Conservation (phyloP, 2,888 invertebrate genomes). For the Microctonus brassicae region DNA sequence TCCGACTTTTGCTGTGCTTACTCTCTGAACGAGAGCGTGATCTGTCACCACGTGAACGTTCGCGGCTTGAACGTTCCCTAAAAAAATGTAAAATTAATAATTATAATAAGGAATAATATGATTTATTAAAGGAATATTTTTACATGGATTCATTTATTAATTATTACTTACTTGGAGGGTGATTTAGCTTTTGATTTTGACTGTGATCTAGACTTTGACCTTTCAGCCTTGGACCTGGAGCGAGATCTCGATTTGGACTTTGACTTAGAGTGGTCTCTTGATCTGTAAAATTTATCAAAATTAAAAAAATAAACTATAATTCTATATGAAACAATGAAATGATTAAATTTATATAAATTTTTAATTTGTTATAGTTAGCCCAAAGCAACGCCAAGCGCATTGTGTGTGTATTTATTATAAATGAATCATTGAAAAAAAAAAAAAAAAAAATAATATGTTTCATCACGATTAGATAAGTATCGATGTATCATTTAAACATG, state of each 20-base stretch:
- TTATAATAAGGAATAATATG: slow-evolving; percentile 12
- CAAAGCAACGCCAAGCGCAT: slow-evolving; percentile 8
- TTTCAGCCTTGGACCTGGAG: slow-evolving; percentile 73
- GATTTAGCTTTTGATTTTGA: slow-evolving; percentile 72
- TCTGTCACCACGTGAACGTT: slow-evolving; percentile 66
- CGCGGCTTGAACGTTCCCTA: slow-evolving; percentile 68
- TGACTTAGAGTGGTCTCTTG: slow-evolving; percentile 76
- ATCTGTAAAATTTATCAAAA: slow-evolving; percentile 67
- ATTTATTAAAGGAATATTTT: too few relatives aligned
- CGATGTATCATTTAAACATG: neutral
- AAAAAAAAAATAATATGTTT: too few relatives aligned
- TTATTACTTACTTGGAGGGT: slow-evolving; percentile 69
- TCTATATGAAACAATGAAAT: too few relatives aligned
- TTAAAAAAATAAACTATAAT: slow-evolving; percentile 15
- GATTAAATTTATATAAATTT: neutral
- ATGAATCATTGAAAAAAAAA: too few relatives aligned
- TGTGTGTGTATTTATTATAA: neutral
- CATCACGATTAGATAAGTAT: neutral
- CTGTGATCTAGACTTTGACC: slow-evolving; percentile 73
- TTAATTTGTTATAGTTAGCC: neutral
- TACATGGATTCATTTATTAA: too few relatives aligned
- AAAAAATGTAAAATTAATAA: slow-evolving; percentile 22
- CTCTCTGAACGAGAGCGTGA: slow-evolving; percentile 67
- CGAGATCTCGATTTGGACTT: slow-evolving; percentile 77
- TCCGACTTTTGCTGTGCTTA: slow-evolving; percentile 68